phyloP scores from a whole-genome alignment of 1,140 invertebrate genomes.

The Polypedilum vanderplanki region DNA sequence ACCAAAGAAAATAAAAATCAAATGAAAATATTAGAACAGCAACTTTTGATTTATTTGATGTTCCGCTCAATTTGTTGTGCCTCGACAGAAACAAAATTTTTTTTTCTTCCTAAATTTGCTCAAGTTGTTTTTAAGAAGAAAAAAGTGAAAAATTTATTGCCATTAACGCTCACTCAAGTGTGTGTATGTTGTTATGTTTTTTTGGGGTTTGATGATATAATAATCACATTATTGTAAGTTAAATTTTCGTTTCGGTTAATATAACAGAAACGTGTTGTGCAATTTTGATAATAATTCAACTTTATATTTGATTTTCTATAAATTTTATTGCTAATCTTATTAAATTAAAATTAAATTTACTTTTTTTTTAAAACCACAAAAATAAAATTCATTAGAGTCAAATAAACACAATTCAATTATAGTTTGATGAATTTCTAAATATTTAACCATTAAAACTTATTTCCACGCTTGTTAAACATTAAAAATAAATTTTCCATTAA shows the following conservation, averaged over 20 bases:
- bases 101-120: background rate
- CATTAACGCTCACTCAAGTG: no score
- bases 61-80: constrained; percentile 16
- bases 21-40: constrained; percentile 24
- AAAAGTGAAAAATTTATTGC: background rate
- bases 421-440: background rate
- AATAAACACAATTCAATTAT: background rate
- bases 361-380: constrained; percentile 1
- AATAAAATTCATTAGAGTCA: background rate
- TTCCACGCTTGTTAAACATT: constrained; percentile 17
- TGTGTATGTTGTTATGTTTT: background rate
- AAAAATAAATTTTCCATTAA: background rate
- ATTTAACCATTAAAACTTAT: background rate
- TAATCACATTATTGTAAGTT: constrained; percentile 1
- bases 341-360: background rate
- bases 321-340: background rate
- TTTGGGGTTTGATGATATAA: constrained; percentile 18
- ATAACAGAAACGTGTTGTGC: constrained; percentile 22
- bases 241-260: constrained; percentile 22
- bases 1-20: background rate
- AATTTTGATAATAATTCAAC: constrained; percentile 12
- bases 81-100: background rate
- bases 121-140: background rate
- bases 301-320: background rate
- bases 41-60: constrained; percentile 23